Evolutionary conservation across 2,113 vertebrate genomes (phyloP).

Genomic region (Petrocephalus zakoni): DNA sequence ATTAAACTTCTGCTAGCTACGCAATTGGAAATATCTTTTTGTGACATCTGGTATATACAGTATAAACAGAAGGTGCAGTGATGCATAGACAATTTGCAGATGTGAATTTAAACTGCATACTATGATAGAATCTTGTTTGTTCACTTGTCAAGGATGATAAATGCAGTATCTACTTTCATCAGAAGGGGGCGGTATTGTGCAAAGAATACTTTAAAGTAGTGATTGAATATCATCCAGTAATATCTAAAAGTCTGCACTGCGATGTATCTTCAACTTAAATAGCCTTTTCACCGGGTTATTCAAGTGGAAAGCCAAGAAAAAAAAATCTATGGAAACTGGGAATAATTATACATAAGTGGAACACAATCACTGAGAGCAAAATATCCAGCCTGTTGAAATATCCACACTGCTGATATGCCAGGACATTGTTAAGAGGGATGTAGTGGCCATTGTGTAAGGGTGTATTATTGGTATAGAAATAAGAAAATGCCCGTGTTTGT

Average conservation of each 20-base stretch:
- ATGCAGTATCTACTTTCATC: neutral
- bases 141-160: neutral
- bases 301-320: neutral
- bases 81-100: neutral
- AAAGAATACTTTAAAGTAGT: neutral
- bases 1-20: neutral
- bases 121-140: neutral
- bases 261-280: neutral
- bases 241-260: neutral
- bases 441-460: neutral
- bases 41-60: neutral
- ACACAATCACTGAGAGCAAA: neutral
- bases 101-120: neutral
- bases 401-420: neutral
- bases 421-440: neutral
- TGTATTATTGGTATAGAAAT: no score
- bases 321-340: neutral
- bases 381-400: neutral
- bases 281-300: neutral
- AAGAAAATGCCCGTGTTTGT: no score
- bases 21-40: neutral
- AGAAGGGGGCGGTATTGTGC: neutral
- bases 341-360: neutral
- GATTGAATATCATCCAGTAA: neutral
- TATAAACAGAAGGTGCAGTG: neutral